A percentile compares a stretch with the other conserved stretches of the same genome.
Conservation (phyloP, 2,113 vertebrate species). For the Hiodon alosoides region DNA sequence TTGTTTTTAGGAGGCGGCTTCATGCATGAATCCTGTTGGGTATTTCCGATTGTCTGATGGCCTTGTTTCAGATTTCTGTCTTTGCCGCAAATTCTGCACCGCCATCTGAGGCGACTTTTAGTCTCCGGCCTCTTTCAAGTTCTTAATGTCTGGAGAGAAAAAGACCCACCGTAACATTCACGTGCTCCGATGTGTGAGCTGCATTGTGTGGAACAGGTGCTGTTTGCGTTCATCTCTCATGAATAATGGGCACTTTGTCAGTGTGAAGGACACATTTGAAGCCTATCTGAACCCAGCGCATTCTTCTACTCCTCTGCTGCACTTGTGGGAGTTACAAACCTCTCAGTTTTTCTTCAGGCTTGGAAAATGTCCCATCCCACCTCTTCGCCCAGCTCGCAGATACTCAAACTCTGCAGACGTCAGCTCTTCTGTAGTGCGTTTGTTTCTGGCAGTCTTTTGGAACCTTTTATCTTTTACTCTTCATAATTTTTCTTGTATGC, state of each 20-base stretch:
- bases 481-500: conserved; percentile 26
- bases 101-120: conserved; percentile 33
- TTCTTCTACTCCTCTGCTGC: conserved; percentile 35
- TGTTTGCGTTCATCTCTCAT: conserved; percentile 24
- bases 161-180: conserved; percentile 35
- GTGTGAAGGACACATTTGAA: conserved; percentile 34
- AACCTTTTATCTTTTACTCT: conserved; percentile 30
- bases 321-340: conserved; percentile 40
- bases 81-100: conserved; percentile 4
- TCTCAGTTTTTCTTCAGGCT: conserved; percentile 26
- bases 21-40: too few species aligned
- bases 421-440: conserved; percentile 50
- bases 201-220: conserved; percentile 47
- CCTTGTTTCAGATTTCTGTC: not conserved
- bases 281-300: conserved; percentile 31
- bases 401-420: conserved; percentile 45
- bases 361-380: conserved; percentile 27
- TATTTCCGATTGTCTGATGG: not conserved
- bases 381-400: conserved; percentile 32
- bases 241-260: conserved; percentile 19
- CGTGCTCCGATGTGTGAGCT: conserved; percentile 32
- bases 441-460: conserved; percentile 24
- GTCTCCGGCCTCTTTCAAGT: conserved; percentile 46
- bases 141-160: conserved; percentile 34
- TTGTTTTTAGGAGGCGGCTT: too few species aligned